These are phyloP conservation scores for Bombus impatiens DNA, from an alignment of 1,140 invertebrate species.

Conservation along the genomic window DNA sequence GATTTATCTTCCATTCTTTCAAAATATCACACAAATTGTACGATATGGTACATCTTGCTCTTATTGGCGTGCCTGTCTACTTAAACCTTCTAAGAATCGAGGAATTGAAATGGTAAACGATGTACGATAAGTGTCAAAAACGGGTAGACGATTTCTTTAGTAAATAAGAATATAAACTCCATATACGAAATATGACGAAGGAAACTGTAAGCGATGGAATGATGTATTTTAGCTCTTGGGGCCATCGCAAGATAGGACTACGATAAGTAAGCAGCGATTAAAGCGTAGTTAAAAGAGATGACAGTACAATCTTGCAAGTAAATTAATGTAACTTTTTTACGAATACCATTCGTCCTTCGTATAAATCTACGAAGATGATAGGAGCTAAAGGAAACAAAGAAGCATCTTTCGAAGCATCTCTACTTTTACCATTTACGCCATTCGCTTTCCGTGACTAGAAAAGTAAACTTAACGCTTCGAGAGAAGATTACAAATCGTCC, in stretches of 20 bases:
- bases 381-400: rapidly evolving
- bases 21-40: background rate
- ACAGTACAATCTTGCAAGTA: background rate
- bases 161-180: too few species aligned
- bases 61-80: background rate
- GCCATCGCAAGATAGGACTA: too few species aligned
- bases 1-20: too few species aligned
- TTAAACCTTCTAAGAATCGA: background rate
- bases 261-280: too few species aligned
- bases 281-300: background rate
- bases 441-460: background rate
- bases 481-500: background rate
- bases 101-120: background rate
- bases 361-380: background rate
- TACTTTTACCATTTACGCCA: too few species aligned
- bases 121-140: too few species aligned
- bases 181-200: too few species aligned
- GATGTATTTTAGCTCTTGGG: too few species aligned
- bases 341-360: background rate
- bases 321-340: too few species aligned
- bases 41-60: background rate
- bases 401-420: background rate
- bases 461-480: background rate
- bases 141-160: too few species aligned
- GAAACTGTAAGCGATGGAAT: too few species aligned